Base-by-base conservation (phyloP, 1,140 invertebrate genomes). In the Brachionus koreanus region DNA sequence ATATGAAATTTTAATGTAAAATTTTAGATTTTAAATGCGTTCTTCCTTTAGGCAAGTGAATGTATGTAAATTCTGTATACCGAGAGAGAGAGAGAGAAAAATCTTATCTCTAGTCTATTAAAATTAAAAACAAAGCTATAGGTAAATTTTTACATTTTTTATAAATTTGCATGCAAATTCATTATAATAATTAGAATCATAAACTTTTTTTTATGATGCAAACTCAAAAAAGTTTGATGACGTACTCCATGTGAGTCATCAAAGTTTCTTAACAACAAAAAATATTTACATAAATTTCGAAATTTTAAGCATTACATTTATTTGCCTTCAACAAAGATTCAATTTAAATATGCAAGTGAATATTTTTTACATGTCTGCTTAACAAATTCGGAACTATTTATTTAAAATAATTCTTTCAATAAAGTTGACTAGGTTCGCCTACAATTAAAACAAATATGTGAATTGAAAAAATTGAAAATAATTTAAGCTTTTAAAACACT, bases 171-270 rank as follows among this genome's bases (percentile, higher is more conserved):
- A 69, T 69, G 65, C 16, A 69, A 69, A 69, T 69, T 69, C 65
- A 69, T 69, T 37, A 69, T 69, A 39, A 69, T 37, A 65, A 65
- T 65, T 65, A 39, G 65, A 69, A 69, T 39, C 35, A 37, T 69
- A 69, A 69, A 69, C 16, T 39, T 69, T 16, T 57, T 57, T 69
- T 69, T 69, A 69, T 69, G 65, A 69, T 69, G 65, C 65, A 69
- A 69, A 69, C 65, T 57, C 49, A 16, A 57, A 57, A 23, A 57
- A 57, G 49, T 16, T 57, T 57, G 49, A 57, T 57, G 49, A 57
- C 49, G 49, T 57, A 57, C n/a, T 57, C 16, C 19, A 57, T 57
- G n/a, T 57, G 49, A 57, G 49, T 57, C 49, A 57, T 57, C 43
- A 49, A 49, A 49, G 43, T 49, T 49, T 57, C 49, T 23, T 57